phyloP scores from a whole-genome alignment of 2,113 vertebrate species.

The Hoplias malabaricus region DNA sequence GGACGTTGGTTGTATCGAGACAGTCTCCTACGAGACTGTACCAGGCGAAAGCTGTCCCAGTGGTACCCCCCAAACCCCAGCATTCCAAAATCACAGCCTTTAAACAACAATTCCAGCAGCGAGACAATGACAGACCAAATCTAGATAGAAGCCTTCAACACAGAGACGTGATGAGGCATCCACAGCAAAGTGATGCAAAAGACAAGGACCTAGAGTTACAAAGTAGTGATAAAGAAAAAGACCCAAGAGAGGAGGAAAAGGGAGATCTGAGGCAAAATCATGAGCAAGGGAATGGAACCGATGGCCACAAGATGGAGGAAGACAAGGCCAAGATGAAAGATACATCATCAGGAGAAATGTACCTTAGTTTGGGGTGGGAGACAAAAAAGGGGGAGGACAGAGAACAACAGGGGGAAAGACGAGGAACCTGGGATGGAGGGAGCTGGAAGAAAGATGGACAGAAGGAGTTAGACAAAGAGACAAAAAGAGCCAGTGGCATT shows the following conservation, averaged over 20 bases:
- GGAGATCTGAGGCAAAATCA: neutral
- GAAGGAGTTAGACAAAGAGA: conserved; percentile 56
- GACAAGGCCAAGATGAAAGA: neutral
- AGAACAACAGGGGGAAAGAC: conserved; percentile 26
- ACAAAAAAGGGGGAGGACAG: conserved; percentile 14
- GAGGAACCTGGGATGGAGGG: conserved; percentile 42
- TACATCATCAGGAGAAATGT: neutral
- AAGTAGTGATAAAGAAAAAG: neutral
- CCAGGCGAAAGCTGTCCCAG: conserved; percentile 79
- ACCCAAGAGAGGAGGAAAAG: neutral
- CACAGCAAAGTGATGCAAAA: conserved; percentile 31
- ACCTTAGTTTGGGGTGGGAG: neutral
- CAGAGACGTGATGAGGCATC: neutral
- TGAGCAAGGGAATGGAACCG: conserved; percentile 4
- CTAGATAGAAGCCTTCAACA: conserved; percentile 41
- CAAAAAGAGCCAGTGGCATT: conserved; percentile 62
- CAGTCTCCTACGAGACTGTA: conserved; percentile 62
- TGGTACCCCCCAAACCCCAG: conserved; percentile 87
- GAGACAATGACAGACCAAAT: conserved; percentile 8
- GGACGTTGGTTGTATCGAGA: conserved; percentile 60
- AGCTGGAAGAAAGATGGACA: conserved; percentile 16
- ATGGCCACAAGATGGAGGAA: neutral
- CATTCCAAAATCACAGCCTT: conserved; percentile 77
- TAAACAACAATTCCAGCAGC: conserved; percentile 66
- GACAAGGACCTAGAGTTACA: neutral